Percentiles rank a stretch among this genome's conserved stretches.
These are phyloP conservation scores for Cryptotermes secundus DNA, from an alignment of 1,140 invertebrate genomes.

Conservation along the genomic window DNA sequence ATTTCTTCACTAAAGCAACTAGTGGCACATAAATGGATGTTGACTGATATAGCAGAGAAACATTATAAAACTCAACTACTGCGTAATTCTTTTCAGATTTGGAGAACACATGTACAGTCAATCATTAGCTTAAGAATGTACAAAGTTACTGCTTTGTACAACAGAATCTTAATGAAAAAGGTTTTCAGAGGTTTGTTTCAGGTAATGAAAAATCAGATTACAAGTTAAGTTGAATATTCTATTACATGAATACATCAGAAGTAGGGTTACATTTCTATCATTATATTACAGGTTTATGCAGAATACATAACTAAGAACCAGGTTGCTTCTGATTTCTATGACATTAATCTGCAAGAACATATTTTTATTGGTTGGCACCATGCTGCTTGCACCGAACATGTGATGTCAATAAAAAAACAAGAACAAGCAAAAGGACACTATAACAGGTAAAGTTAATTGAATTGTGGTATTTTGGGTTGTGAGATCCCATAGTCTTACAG, in stretches of 20 bases:
- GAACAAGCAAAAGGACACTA: neutral
- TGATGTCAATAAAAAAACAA: neutral
- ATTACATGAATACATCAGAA: neutral
- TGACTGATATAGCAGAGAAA: neutral
- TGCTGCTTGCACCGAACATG: neutral
- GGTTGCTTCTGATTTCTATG: constrained; percentile 26
- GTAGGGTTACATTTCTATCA: neutral
- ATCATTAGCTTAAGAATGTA: neutral
- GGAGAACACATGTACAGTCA: neutral
- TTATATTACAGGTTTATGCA: neutral
- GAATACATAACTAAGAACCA: neutral
- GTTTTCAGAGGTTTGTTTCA: constrained; percentile 11
- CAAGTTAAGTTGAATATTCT: neutral
- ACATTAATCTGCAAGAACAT: neutral
- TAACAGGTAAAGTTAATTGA: constrained; percentile 18
- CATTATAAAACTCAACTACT: constrained; percentile 13
- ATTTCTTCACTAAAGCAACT: neutral
- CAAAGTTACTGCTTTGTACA: neutral
- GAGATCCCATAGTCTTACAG: too few species aligned
- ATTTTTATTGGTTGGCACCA: constrained; percentile 8
- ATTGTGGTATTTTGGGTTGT: too few species aligned
- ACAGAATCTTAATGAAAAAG: neutral
- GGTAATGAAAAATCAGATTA: neutral
- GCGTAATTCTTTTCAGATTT: neutral
- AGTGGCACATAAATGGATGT: neutral